Conservation (phyloP, 2,797 vertebrate species). For the Danio tinwini region DNA sequence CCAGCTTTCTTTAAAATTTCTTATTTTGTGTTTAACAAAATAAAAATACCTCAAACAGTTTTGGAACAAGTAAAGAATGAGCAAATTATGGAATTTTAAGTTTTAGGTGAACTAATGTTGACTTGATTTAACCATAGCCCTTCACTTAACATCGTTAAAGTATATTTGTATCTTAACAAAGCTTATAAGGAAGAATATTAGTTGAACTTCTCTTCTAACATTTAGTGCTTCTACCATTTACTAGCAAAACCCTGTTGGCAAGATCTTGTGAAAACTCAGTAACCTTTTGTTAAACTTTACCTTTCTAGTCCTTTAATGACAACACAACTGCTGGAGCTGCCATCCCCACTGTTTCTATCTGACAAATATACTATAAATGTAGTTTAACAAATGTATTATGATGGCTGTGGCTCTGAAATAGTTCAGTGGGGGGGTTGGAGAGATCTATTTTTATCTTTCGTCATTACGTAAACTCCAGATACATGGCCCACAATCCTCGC, state of each 20-base stretch:
- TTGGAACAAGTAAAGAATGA: neutral
- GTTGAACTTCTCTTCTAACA: no score
- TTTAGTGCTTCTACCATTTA: no score
- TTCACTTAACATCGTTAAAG: no score
- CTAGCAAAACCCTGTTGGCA: no score
- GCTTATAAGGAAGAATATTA: no score
- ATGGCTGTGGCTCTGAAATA: constrained; percentile 7
- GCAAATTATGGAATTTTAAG: neutral
- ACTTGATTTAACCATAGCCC: no score
- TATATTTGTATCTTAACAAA: no score
- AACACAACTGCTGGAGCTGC: neutral
- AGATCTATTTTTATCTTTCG: constrained; percentile 45
- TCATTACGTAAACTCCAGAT: constrained; percentile 52
- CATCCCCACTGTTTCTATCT: neutral
- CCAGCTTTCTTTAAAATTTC: no score
- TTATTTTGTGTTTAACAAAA: no score
- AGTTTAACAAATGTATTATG: constrained; percentile 21
- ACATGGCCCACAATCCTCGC: constrained; percentile 2
- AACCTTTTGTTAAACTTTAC: neutral
- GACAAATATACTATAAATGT: neutral
- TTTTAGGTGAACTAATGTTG: neutral
- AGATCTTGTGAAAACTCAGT: no score
- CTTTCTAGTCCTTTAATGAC: neutral
- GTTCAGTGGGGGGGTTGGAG: neutral
- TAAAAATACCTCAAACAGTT: neutral